A percentile compares a stretch with the other conserved stretches of the same genome.
phyloP scores from a whole-genome alignment of 2,113 vertebrate species.

The Sylvietta virens region DNA sequence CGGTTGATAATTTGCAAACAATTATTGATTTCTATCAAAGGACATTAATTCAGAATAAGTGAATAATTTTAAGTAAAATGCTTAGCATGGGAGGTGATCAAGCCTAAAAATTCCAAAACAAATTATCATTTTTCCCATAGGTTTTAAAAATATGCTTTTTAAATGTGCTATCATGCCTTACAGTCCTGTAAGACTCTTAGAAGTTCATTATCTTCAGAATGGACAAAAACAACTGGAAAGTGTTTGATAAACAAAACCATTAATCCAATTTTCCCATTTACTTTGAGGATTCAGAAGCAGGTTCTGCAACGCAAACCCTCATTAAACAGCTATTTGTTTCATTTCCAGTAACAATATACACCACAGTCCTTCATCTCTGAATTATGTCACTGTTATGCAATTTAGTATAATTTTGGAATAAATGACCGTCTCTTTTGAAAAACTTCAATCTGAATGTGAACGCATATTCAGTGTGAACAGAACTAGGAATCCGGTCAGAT shows the following conservation, averaged over 20 bases:
- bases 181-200: neutral
- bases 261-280: conserved; percentile 36
- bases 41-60: neutral
- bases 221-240: neutral
- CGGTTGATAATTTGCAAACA: neutral
- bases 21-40: neutral
- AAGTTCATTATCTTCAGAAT: conserved; percentile 22
- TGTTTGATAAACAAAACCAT: conserved; percentile 39
- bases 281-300: conserved; percentile 14
- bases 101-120: neutral
- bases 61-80: neutral
- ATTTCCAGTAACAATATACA: neutral
- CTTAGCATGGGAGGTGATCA: neutral
- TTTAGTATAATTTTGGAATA: neutral
- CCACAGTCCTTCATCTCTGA: neutral
- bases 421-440: neutral
- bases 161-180: neutral
- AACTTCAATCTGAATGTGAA: neutral
- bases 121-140: neutral
- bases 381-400: neutral
- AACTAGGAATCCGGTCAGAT: neutral
- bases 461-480: neutral
- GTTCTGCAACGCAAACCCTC: neutral
- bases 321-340: conserved; percentile 24
- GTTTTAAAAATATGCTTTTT: neutral